These are phyloP conservation scores for Halictus ligatus DNA, from an alignment of 2,888 invertebrate species.

Conservation along the genomic window DNA sequence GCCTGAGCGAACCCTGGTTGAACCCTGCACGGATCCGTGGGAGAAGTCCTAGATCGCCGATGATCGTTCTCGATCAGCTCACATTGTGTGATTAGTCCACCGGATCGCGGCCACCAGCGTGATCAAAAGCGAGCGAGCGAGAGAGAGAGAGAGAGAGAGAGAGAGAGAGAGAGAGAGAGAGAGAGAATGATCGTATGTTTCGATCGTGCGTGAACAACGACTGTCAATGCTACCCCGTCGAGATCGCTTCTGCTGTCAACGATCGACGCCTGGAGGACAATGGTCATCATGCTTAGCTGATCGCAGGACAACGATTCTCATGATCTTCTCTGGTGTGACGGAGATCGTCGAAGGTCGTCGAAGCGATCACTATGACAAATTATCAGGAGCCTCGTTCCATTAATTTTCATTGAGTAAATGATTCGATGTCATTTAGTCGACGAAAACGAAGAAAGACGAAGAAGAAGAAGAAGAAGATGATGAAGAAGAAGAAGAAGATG, in stretches of 20 bases:
- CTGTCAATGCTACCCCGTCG: neutral
- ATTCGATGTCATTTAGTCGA: neutral
- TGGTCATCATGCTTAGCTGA: neutral
- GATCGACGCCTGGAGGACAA: neutral
- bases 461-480: neutral
- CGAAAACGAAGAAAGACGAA: neutral
- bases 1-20: constrained; percentile 62
- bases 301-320: neutral
- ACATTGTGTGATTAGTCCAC: neutral
- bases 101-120: neutral
- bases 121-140: neutral
- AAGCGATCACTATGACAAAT: neutral
- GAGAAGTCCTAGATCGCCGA: constrained; percentile 23
- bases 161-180: neutral
- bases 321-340: neutral
- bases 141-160: neutral
- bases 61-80: constrained; percentile 29
- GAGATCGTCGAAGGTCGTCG: neutral
- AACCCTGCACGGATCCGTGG: constrained; percentile 19
- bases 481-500: neutral
- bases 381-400: neutral
- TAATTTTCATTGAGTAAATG: neutral
- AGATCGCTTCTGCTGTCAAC: neutral
- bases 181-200: neutral
- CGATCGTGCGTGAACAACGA: neutral